Evolutionary conservation across 2,797 vertebrate genomes (phyloP).

Genomic region (Phrynocephalus vlangalii): DNA sequence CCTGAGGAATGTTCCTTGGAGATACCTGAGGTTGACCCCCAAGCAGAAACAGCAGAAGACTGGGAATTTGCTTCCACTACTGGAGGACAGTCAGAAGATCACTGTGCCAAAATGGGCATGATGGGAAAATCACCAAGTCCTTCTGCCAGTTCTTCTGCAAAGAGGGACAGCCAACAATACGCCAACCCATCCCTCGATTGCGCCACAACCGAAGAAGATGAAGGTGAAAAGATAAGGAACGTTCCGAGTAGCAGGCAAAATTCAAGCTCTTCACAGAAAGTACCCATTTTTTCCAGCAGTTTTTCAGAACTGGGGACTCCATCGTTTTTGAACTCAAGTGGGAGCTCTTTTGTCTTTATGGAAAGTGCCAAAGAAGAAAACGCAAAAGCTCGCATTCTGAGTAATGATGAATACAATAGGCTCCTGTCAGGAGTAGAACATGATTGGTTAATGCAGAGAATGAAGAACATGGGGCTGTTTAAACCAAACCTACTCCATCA

Average conservation of each 20-base stretch:
- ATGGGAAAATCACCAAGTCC: not conserved
- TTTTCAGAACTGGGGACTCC: slow-evolving; percentile 53
- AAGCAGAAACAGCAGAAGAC: slow-evolving; percentile 58
- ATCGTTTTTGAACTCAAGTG: slow-evolving; percentile 47
- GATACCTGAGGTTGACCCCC: slow-evolving; percentile 50
- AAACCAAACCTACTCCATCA: slow-evolving; percentile 71
- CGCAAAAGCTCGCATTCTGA: slow-evolving; percentile 74
- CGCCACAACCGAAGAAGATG: slow-evolving; percentile 72
- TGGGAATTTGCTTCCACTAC: slow-evolving; percentile 32
- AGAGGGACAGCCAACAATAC: rapidly evolving
- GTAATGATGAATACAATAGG: slow-evolving; percentile 80
- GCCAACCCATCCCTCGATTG: slow-evolving; percentile 33
- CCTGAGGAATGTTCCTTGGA: not conserved
- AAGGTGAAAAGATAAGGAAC: slow-evolving; percentile 30
- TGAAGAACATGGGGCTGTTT: slow-evolving; percentile 81
- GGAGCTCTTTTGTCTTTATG: slow-evolving; percentile 51
- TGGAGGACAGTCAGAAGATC: not conserved
- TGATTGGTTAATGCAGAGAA: slow-evolving; percentile 83
- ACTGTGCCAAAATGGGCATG: rapidly evolving
- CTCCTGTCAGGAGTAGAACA: slow-evolving; percentile 89
- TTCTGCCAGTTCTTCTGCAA: not conserved
- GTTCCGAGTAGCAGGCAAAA: slow-evolving; percentile 42
- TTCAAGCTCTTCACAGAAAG: slow-evolving; percentile 51
- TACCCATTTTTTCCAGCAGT: slow-evolving; percentile 39
- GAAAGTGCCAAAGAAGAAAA: slow-evolving; percentile 40